These are phyloP conservation scores for Sylvietta virens DNA, from an alignment of 2,113 vertebrate genomes.

Conservation along the genomic window DNA sequence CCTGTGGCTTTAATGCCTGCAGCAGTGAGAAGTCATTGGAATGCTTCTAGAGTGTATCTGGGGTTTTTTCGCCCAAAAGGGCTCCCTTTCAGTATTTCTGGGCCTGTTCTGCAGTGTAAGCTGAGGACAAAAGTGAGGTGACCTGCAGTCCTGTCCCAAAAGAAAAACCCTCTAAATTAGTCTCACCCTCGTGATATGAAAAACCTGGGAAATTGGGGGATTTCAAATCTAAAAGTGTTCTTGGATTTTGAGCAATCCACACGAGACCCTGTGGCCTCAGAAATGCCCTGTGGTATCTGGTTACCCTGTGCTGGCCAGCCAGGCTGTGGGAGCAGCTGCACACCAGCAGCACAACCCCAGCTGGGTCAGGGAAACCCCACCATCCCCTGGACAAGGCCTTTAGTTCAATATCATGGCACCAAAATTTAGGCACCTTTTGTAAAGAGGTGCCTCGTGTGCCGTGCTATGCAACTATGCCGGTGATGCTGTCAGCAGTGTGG, in stretches of 20 bases:
- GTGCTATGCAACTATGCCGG: fast-evolving
- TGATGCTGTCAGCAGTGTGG: background rate
- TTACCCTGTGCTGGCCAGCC: background rate
- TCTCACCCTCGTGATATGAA: background rate
- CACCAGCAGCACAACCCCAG: background rate
- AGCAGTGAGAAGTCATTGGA: background rate
- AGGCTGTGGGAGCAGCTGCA: background rate
- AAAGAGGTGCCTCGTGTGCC: background rate
- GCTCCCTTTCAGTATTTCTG: background rate
- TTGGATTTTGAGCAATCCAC: background rate
- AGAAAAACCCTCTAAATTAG: background rate
- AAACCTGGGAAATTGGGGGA: background rate
- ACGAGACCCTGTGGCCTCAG: background rate
- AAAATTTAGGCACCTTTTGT: background rate
- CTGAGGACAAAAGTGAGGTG: background rate
- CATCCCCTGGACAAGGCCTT: background rate
- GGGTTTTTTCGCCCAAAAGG: background rate
- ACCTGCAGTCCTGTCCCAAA: background rate
- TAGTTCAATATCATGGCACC: background rate
- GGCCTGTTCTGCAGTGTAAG: background rate
- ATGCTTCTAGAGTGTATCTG: background rate
- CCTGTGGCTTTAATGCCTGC: background rate
- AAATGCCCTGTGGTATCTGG: background rate
- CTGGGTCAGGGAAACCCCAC: background rate
- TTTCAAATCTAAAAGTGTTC: background rate